phyloP scores from a whole-genome alignment of 2,113 vertebrate genomes.

The Sinocyclocheilus rhinocerous region DNA sequence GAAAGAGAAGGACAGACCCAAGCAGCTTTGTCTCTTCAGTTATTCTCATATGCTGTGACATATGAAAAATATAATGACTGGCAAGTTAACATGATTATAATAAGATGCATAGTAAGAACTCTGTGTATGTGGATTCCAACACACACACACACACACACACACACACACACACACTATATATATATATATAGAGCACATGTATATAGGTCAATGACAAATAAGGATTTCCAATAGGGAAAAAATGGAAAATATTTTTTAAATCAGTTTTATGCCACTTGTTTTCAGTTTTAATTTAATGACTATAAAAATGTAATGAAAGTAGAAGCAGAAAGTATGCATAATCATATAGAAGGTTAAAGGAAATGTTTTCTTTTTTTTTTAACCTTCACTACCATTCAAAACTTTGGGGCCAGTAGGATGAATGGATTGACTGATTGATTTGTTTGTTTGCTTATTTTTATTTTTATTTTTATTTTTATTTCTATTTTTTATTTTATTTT shows the following conservation, averaged over 20 bases:
- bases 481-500: too few species aligned
- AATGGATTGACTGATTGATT: too few species aligned
- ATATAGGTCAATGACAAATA: not conserved
- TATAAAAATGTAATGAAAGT: not conserved
- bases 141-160: not conserved
- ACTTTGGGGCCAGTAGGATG: too few species aligned
- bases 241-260: not conserved
- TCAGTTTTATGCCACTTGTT: not conserved
- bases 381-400: not conserved
- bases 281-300: not conserved
- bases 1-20: not conserved
- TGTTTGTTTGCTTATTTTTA: too few species aligned
- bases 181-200: too few species aligned
- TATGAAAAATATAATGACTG: not conserved
- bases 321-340: not conserved
- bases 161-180: not conserved
- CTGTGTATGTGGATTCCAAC: not conserved
- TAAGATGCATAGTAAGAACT: not conserved
- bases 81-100: not conserved
- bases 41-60: conserved; percentile 9
- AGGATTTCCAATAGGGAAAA: not conserved
- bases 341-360: too few species aligned
- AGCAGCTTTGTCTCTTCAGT: not conserved
- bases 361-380: not conserved
- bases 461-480: too few species aligned